Percentiles rank a stretch among this genome's conserved stretches.
Evolutionary conservation across 2,113 vertebrate genomes (phyloP).

Genomic region (Hemicordylus capensis): DNA sequence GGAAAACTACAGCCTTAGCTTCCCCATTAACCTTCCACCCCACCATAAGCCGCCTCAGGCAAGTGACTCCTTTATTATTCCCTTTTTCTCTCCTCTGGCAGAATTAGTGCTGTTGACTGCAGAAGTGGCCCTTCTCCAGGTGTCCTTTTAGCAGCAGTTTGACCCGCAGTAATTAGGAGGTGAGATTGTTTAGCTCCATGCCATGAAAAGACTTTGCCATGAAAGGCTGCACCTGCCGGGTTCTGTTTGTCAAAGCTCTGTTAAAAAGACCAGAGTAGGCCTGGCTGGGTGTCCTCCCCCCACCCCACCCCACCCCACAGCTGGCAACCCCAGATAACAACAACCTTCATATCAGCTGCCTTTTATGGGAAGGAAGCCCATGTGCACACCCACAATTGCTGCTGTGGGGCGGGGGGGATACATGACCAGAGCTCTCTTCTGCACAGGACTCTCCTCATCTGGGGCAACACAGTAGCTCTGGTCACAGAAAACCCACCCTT

Average conservation of each 20-base stretch:
- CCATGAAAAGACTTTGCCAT: neutral
- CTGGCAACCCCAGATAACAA: too few relatives aligned
- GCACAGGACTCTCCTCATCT: neutral
- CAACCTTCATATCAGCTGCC: too few relatives aligned
- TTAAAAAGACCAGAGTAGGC: too few relatives aligned
- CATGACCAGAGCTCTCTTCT: neutral
- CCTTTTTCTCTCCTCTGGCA: neutral
- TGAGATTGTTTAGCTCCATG: neutral
- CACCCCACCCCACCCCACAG: too few relatives aligned
- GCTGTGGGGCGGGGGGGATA: neutral
- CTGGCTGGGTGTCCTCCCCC: too few relatives aligned
- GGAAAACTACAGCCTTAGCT: neutral
- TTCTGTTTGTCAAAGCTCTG: too few relatives aligned
- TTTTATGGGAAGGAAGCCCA: neutral
- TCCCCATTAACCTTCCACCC: too few relatives aligned
- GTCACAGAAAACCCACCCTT: neutral
- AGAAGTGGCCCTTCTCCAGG: neutral
- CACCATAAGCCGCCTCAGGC: too few relatives aligned
- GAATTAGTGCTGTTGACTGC: neutral
- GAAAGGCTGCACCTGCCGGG: too few relatives aligned
- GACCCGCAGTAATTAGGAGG: too few relatives aligned
- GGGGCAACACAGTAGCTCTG: neutral
- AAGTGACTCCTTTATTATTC: neutral
- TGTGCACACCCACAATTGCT: neutral
- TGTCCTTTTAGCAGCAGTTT: neutral